Conservation (phyloP, 2,113 vertebrate species). For the Rattus rattus region DNA sequence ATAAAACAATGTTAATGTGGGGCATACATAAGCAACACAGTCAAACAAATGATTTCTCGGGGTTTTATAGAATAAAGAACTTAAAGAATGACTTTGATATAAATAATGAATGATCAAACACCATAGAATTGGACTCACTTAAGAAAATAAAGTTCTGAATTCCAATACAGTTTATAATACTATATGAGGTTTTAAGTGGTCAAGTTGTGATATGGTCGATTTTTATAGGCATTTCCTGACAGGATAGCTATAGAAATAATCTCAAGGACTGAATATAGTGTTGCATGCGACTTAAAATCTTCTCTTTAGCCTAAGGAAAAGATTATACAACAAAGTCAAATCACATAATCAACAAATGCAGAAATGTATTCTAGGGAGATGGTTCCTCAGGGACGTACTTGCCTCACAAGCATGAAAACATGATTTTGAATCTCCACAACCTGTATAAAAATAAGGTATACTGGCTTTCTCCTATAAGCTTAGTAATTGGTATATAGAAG, state of each 20-base stretch:
- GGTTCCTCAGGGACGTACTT: background rate
- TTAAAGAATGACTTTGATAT: background rate
- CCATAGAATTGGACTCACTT: background rate
- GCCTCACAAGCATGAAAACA: background rate
- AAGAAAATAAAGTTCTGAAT: background rate
- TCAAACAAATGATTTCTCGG: background rate
- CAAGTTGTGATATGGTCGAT: background rate
- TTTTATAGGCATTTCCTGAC: background rate
- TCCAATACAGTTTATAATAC: background rate
- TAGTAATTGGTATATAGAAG: background rate
- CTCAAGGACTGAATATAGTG: background rate
- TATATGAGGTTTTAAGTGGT: background rate
- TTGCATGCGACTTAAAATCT: background rate
- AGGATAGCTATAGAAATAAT: background rate
- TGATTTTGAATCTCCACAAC: background rate
- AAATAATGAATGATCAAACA: background rate
- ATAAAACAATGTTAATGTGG: background rate
- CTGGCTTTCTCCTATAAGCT: background rate
- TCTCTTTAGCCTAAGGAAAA: background rate
- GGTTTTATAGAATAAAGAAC: background rate
- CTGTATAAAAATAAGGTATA: background rate
- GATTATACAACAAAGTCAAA: background rate
- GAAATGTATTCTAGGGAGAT: background rate
- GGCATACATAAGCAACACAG: background rate
- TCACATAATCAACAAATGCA: background rate